Evolutionary conservation across 2,888 invertebrate species (phyloP), one percentile per base, ranked within the genome.

Genomic region (Scaptomyza tumidula): DNA sequence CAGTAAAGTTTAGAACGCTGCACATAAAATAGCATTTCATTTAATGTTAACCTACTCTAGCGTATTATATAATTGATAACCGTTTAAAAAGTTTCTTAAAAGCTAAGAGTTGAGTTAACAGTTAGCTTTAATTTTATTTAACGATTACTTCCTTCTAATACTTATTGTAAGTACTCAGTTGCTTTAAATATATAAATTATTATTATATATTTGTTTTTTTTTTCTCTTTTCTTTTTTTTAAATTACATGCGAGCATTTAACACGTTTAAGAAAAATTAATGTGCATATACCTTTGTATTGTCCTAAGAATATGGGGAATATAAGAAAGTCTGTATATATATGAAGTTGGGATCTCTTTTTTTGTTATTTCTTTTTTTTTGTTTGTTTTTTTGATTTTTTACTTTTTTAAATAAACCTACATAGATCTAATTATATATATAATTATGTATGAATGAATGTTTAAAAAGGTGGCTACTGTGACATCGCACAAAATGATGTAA

Each of bases 81-180:
- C 75, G 71, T 75, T 75, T 72, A 69, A 58, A 85, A 81, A 83
- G 53, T 56, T 79, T 45, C 49, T 66, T 69, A 71, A 63, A 75
- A 73, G 67, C 77, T 81, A 78, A 83, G 63, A 69, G 66, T 80
- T 73, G 71, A 69, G 67, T 80, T 82, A 83, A 83, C 82, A 82
- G 68, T 79, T 77, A 85, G 64, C 59, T 75, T 75, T 81, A 67
- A 63, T 73, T 72, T 79, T 85, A 80, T 71, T 78, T 71, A 81
- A 82, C 82, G 82, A 82, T 75, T 85, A 65, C 62, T 80, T 82
- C 55, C 62, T 62, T 75, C 72, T 66, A 71, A 71, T 63, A 71
- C 75, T 75, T 75, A 75, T 64, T 67, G 50, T 74, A 74, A 74
- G 73, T 74, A 74, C 71, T 63, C 63, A 60, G 58, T 71, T 66